A percentile compares a stretch with the other conserved stretches of the same genome.
Conservation (phyloP, 2,888 invertebrate species). For the Clusia tigrina region DNA sequence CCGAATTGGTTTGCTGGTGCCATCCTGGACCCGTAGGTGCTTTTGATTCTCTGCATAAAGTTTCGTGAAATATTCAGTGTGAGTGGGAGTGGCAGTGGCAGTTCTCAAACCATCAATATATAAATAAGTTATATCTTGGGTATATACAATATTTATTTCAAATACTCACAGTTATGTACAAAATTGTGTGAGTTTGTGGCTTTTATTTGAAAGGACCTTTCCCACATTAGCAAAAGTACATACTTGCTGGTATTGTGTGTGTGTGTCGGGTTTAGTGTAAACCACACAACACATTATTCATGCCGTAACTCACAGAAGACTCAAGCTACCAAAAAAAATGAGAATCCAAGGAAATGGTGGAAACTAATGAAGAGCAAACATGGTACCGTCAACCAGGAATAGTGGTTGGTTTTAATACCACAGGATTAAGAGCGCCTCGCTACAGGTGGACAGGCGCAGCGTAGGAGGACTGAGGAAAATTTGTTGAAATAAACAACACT, state of each 20-base stretch:
- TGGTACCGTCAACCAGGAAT: not conserved
- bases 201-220: not conserved
- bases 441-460: not conserved
- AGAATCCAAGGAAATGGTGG: too few relatives aligned
- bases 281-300: constrained; percentile 36
- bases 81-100: too few relatives aligned
- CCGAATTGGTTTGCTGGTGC: too few relatives aligned
- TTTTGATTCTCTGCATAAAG: too few relatives aligned
- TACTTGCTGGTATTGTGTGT: not conserved
- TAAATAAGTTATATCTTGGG: too few relatives aligned
- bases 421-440: not conserved
- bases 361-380: constrained; percentile 3
- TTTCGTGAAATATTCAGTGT: too few relatives aligned
- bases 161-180: too few relatives aligned
- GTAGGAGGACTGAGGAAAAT: not conserved
- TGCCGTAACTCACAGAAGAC: constrained; percentile 42
- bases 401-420: not conserved
- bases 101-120: too few relatives aligned
- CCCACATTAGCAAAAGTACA: not conserved
- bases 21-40: too few relatives aligned
- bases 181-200: constrained; percentile 10
- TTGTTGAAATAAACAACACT: constrained; percentile 1
- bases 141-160: too few relatives aligned
- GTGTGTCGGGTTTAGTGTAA: constrained; percentile 3
- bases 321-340: constrained; percentile 15